These are phyloP conservation scores for Nylanderia fulva DNA, from an alignment of 1,140 invertebrate genomes.

Conservation along the genomic window DNA sequence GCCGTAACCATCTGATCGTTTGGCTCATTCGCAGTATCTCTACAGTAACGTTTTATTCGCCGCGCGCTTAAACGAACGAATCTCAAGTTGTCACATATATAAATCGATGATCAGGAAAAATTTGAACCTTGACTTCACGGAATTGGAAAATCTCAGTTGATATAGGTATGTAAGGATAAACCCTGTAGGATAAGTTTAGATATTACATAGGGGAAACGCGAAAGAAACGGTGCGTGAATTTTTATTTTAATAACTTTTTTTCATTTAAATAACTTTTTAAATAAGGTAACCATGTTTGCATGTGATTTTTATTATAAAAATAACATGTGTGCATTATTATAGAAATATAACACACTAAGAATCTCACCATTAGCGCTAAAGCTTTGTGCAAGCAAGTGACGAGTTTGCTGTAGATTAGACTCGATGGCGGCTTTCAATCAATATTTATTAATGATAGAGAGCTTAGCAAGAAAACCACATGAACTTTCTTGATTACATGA, in stretches of 20 bases:
- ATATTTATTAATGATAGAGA: too few species aligned
- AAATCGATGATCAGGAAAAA: slow-evolving; percentile 9
- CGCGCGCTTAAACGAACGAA: slow-evolving; percentile 35
- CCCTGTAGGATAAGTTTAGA: background rate
- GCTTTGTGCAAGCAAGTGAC: too few species aligned
- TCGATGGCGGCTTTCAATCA: too few species aligned
- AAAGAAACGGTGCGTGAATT: background rate
- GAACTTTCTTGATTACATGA: too few species aligned
- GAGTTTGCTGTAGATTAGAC: too few species aligned
- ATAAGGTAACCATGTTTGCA: too few species aligned
- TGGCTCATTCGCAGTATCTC: slow-evolving; percentile 48
- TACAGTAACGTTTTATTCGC: slow-evolving; percentile 68
- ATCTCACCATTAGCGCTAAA: too few species aligned
- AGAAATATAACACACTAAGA: too few species aligned
- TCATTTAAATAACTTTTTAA: background rate
- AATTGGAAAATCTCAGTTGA: slow-evolving; percentile 9
- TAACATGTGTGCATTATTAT: too few species aligned
- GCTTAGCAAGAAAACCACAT: too few species aligned
- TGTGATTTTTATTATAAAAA: too few species aligned
- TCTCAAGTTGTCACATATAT: background rate
- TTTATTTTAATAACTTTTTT: background rate
- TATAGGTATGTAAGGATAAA: background rate
- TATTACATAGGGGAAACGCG: background rate
- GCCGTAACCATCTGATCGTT: slow-evolving; percentile 45
- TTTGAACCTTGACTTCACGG: background rate